Evolutionary conservation across 1,140 invertebrate species (phyloP).

Genomic region (Sinonovacula constricta): DNA sequence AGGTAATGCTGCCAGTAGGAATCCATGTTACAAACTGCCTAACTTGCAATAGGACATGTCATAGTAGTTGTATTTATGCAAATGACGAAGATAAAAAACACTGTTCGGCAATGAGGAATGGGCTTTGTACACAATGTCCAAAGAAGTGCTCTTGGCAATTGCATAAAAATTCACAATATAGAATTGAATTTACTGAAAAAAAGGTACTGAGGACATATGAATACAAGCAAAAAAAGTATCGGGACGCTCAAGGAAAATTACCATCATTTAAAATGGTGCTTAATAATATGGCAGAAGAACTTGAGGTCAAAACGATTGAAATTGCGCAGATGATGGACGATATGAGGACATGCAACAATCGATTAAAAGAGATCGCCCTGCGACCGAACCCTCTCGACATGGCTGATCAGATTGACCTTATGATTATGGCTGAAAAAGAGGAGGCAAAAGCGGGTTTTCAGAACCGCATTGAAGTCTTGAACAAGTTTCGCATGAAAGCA

Average conservation of each 20-base stretch:
- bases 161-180: conserved; percentile 34
- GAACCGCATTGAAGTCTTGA: no score
- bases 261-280: not conserved
- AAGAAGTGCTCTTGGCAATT: conserved; percentile 25
- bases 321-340: not conserved
- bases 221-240: conserved; percentile 19
- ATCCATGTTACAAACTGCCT: conserved; percentile 54
- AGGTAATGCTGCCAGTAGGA: conserved; percentile 13
- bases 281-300: not conserved
- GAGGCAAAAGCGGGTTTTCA: no score
- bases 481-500: no score
- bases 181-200: conserved; percentile 1
- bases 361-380: no score
- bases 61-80: conserved; percentile 10
- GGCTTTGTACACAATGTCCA: conserved; percentile 36
- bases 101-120: conserved; percentile 27
- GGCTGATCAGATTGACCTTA: no score
- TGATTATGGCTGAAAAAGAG: no score
- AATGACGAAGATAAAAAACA: conserved; percentile 11
- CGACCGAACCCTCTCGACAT: no score
- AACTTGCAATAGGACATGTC: conserved; percentile 55
- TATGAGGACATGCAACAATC: no score
- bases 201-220: conserved; percentile 23
- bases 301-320: no score
- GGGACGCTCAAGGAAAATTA: not conserved